Conservation (phyloP, 1,140 invertebrate genomes). For the Caenorhabditis briggsae region DNA sequence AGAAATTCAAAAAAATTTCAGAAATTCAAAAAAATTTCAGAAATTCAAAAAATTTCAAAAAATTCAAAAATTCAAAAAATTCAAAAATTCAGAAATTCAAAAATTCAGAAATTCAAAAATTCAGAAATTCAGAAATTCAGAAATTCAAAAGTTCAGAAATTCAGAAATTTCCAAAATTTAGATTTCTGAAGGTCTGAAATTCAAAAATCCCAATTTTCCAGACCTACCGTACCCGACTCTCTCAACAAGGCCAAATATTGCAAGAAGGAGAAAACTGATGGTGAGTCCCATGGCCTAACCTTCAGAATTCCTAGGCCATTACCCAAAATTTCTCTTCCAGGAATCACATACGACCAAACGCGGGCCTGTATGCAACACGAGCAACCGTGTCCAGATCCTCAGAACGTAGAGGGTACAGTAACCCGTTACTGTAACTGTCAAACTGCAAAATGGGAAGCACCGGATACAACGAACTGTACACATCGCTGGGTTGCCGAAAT, state of each 20-base stretch:
- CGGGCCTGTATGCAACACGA: conserved; percentile 27
- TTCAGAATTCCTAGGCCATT: background rate
- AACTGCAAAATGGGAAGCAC: conserved; percentile 63
- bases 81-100: no score
- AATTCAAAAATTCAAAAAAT: no score
- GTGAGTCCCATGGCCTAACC: background rate
- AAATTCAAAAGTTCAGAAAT: no score
- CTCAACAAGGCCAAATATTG: background rate
- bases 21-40: no score
- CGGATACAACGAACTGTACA: conserved; percentile 66
- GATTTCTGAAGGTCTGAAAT: no score
- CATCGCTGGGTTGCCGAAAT: conserved; percentile 66
- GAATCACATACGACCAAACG: conserved; percentile 16
- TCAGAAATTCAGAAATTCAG: background rate
- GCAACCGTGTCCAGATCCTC: conserved; percentile 55
- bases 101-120: no score
- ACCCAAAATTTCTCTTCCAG: background rate
- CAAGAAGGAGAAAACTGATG: conserved; percentile 38
- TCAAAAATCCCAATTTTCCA: background rate
- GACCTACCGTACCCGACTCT: conserved; percentile 15
- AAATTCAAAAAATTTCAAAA: no score
- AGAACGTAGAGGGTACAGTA: conserved; percentile 57
- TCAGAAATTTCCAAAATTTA: no score
- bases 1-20: no score
- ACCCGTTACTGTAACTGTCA: conserved; percentile 60